phyloP scores from a whole-genome alignment of 2,797 vertebrate species.

The Neomorphus geoffroyi region DNA sequence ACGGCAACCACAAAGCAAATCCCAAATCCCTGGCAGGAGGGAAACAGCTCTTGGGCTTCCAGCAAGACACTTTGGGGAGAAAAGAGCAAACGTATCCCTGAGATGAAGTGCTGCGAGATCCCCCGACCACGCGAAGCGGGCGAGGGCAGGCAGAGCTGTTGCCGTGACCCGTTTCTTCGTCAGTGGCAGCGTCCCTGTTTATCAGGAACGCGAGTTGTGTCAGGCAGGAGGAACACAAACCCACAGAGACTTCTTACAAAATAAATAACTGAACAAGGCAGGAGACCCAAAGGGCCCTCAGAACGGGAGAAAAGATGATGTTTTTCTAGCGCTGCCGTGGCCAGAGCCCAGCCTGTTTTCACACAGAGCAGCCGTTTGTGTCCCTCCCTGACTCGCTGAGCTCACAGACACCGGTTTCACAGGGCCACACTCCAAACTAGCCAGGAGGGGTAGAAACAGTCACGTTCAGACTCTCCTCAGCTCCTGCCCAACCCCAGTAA shows the following conservation, averaged over 20 bases:
- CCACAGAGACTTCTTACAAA: background rate
- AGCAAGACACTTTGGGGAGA: rapidly evolving
- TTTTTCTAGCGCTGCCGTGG: rapidly evolving
- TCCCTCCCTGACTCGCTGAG: background rate
- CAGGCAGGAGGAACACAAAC: background rate
- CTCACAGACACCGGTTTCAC: background rate
- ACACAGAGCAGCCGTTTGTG: background rate
- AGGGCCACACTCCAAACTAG: rapidly evolving
- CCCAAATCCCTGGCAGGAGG: background rate
- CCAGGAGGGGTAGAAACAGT: background rate
- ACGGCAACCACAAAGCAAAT: background rate
- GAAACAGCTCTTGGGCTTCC: background rate
- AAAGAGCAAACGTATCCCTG: background rate
- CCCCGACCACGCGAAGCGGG: rapidly evolving
- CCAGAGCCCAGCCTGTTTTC: background rate
- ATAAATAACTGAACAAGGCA: background rate
- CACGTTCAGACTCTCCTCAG: background rate
- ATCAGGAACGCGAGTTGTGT: background rate
- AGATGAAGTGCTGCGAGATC: background rate
- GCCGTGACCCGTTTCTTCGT: background rate
- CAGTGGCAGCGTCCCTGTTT: background rate
- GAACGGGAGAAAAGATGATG: background rate
- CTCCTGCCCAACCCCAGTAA: conserved; percentile 34
- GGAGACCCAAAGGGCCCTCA: background rate
- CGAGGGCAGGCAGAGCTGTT: background rate